These are phyloP conservation scores for Cydia pomonella DNA, from an alignment of 1,140 invertebrate species.

Conservation along the genomic window DNA sequence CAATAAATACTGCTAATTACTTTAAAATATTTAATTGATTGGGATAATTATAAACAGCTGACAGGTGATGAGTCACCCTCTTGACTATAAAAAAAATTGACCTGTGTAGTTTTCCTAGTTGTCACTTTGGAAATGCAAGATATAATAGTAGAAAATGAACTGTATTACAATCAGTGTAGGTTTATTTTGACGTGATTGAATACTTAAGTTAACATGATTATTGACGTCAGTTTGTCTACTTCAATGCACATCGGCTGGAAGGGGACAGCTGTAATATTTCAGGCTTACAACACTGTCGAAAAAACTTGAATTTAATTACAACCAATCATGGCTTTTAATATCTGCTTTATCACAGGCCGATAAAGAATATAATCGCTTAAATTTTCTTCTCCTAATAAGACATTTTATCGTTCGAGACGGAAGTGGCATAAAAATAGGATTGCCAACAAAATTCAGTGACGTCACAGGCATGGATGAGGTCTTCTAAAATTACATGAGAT, in stretches of 20 bases:
- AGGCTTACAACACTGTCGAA: conserved; percentile 49
- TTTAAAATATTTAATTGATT: conserved; percentile 3
- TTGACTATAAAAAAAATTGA: not conserved
- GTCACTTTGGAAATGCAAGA: not conserved
- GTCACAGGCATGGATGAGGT: conserved; percentile 69
- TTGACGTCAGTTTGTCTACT: not conserved
- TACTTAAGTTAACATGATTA: not conserved
- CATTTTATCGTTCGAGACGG: conserved; percentile 61
- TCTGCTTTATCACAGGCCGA: conserved; percentile 57
- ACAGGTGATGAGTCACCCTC: conserved; percentile 16
- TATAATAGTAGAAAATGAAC: not conserved
- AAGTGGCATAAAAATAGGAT: conserved; percentile 78
- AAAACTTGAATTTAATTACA: conserved; percentile 44
- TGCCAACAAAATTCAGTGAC: conserved; percentile 76
- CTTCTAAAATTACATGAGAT: conserved; percentile 77
- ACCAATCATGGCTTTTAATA: conserved; percentile 51
- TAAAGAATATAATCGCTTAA: conserved; percentile 64
- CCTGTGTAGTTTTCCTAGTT: not conserved
- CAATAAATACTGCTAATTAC: not conserved
- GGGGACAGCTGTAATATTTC: conserved; percentile 40
- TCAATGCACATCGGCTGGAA: not conserved
- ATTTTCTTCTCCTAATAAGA: conserved; percentile 43
- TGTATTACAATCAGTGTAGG: not conserved
- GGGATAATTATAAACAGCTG: conserved; percentile 24
- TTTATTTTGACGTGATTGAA: not conserved